Conservation (phyloP, 2,113 vertebrate species). For the Lampris incognitus region DNA sequence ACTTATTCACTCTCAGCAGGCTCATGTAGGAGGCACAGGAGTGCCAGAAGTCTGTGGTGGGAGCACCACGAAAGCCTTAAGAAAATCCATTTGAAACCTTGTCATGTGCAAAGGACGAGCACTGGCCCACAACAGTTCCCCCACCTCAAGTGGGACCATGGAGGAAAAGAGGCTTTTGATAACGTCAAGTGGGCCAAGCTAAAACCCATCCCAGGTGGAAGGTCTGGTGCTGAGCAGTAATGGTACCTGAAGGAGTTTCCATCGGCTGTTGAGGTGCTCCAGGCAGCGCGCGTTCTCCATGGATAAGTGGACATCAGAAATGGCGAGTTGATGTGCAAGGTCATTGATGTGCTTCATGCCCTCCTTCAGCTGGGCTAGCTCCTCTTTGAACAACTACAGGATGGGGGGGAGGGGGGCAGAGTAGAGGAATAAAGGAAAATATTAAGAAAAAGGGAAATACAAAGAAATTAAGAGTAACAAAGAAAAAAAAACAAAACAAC, state of each 20-base stretch:
- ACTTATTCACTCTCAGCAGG: background rate
- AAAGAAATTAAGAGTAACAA: constrained; percentile 12
- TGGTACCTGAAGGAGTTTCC: constrained; percentile 96
- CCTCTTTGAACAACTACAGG: constrained; percentile 93
- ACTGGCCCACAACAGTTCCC: background rate
- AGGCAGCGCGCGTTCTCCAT: constrained; percentile 92
- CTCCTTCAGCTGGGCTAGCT: constrained; percentile 92
- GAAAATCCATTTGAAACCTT: background rate
- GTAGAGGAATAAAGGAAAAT: background rate
- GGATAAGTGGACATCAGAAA: constrained; percentile 95
- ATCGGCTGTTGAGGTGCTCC: constrained; percentile 94
- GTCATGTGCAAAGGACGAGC: background rate
- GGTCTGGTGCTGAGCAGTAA: constrained; percentile 13
- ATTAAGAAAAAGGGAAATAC: background rate
- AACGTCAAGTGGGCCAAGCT: constrained; percentile 13
- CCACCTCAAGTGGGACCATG: constrained; percentile 5
- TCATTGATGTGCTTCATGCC: constrained; percentile 95
- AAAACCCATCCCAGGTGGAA: background rate
- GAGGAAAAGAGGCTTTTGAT: constrained; percentile 24
- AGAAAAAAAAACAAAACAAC: background rate
- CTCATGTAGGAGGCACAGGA: constrained; percentile 9
- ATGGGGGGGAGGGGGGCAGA: background rate
- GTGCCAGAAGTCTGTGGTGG: background rate
- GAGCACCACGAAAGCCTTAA: background rate
- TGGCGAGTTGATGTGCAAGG: constrained; percentile 95